A percentile compares a stretch with the other conserved stretches of the same genome.
These are phyloP conservation scores for Megastigmus dorsalis DNA, from an alignment of 2,888 invertebrate genomes.

Conservation along the genomic window DNA sequence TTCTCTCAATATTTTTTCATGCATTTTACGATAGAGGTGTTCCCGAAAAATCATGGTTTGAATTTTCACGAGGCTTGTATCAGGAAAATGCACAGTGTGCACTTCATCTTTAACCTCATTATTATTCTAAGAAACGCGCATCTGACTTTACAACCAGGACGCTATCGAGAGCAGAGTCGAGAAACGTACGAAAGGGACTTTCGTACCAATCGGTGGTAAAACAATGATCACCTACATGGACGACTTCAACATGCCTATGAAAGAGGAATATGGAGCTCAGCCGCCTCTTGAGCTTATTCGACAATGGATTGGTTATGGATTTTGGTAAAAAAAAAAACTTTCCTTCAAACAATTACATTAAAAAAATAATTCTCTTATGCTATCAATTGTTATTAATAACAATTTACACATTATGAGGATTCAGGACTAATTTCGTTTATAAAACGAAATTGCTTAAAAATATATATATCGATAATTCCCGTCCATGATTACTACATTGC, in stretches of 20 bases:
- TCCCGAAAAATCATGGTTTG: not conserved
- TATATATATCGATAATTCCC: too few species aligned
- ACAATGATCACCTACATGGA: slow-evolving; percentile 91
- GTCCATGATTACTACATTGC: too few species aligned
- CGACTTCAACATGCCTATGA: slow-evolving; percentile 94
- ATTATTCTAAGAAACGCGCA: slow-evolving; percentile 36
- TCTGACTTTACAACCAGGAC: slow-evolving; percentile 77
- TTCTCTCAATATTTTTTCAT: too few species aligned
- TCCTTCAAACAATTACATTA: too few species aligned
- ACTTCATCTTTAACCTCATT: slow-evolving; percentile 27
- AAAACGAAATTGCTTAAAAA: too few species aligned
- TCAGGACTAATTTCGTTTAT: too few species aligned
- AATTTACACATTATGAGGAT: too few species aligned
- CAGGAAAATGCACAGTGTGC: slow-evolving; percentile 16
- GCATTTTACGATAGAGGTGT: not conserved
- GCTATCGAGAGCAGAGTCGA: slow-evolving; percentile 90
- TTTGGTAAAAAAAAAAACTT: slow-evolving; percentile 81
- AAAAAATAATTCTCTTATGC: too few species aligned
- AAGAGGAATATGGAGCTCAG: slow-evolving; percentile 91
- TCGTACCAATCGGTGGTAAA: slow-evolving; percentile 87
- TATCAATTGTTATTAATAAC: too few species aligned
- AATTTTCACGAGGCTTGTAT: slow-evolving; percentile 7
- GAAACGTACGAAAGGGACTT: slow-evolving; percentile 90
- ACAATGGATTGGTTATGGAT: slow-evolving; percentile 92
- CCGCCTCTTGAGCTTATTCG: slow-evolving; percentile 90